Evolutionary conservation across 2,113 vertebrate genomes (phyloP).

Genomic region (Narcine bancroftii): DNA sequence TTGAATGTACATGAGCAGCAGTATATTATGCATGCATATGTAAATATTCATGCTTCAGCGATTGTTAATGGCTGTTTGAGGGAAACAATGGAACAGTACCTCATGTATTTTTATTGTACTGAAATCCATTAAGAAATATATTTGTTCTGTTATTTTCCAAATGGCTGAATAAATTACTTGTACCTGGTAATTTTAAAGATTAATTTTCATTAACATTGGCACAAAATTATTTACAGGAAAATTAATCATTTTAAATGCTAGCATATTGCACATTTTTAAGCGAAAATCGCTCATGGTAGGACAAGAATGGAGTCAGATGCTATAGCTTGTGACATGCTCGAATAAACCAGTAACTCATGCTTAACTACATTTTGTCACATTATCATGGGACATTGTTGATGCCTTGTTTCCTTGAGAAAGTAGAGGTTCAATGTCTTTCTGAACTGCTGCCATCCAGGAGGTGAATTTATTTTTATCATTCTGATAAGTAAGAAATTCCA

Average conservation of each 20-base stretch:
- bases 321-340: not conserved
- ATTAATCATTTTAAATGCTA: conserved; percentile 17
- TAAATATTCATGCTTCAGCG: conserved; percentile 5
- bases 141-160: conserved; percentile 8
- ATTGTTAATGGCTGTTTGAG: not conserved
- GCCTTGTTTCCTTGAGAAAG: not conserved
- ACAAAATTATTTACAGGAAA: not conserved
- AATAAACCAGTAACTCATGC: not conserved
- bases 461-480: not conserved
- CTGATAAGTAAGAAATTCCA: not conserved
- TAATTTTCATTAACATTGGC: not conserved
- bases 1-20: not conserved
- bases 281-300: not conserved
- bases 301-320: not conserved
- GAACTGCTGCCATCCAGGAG: not conserved
- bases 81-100: not conserved
- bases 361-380: not conserved
- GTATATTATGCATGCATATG: conserved; percentile 14
- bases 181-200: not conserved
- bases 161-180: not conserved
- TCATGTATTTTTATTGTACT: not conserved
- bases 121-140: not conserved
- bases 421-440: not conserved
- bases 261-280: not conserved
- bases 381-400: not conserved